phyloP scores from a whole-genome alignment of 2,888 invertebrate species.

The Mythimna albipuncta region DNA sequence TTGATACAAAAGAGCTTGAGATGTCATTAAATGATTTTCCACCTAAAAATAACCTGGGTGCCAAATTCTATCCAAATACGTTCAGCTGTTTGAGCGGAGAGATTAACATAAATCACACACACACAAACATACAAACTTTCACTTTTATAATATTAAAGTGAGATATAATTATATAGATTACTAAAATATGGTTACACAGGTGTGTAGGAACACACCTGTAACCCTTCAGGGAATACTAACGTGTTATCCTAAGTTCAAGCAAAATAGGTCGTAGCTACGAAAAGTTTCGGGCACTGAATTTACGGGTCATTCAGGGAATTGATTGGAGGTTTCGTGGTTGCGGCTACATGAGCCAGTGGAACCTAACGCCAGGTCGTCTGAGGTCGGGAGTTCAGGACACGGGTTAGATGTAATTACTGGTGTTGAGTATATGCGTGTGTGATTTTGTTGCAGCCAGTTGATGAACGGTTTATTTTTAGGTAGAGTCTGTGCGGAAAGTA shows the following conservation, averaged over 20 bases:
- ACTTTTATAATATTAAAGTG: too few species aligned
- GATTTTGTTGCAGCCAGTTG: background rate
- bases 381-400: background rate
- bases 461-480: background rate
- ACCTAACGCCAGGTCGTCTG: background rate
- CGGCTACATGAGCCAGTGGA: constrained; percentile 9
- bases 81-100: too few species aligned
- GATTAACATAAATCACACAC: too few species aligned
- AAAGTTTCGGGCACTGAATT: constrained; percentile 18
- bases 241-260: background rate
- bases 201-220: background rate
- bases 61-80: too few species aligned
- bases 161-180: background rate
- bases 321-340: constrained; percentile 34
- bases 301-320: constrained; percentile 14
- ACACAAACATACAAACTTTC: too few species aligned
- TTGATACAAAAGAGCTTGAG: too few species aligned
- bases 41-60: too few species aligned
- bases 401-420: constrained; percentile 12
- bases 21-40: too few species aligned
- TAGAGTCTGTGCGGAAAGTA: too few species aligned
- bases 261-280: constrained; percentile 2
- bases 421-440: background rate
- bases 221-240: background rate
- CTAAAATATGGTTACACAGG: background rate